Evolutionary conservation across 2,113 vertebrate species (phyloP).

Genomic region (Ciconia boyciana): DNA sequence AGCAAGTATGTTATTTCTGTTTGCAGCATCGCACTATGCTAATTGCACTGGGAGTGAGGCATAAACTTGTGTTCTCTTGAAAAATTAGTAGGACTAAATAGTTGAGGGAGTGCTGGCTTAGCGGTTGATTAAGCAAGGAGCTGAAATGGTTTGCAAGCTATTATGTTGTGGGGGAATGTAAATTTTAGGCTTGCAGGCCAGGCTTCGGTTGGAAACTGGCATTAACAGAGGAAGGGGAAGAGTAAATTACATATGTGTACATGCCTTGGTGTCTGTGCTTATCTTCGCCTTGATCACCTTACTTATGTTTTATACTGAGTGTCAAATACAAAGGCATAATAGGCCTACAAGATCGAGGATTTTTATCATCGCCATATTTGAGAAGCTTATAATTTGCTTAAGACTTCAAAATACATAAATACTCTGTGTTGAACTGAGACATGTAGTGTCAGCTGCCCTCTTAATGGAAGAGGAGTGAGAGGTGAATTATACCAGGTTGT

Average conservation of each 20-base stretch:
- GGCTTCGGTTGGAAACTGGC: background rate
- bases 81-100: background rate
- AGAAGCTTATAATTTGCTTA: background rate
- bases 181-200: background rate
- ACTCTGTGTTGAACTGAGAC: background rate
- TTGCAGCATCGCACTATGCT: background rate
- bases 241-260: background rate
- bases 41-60: background rate
- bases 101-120: conserved; percentile 22
- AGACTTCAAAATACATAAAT: background rate
- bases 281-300: background rate
- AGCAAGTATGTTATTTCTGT: background rate
- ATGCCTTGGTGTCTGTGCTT: background rate
- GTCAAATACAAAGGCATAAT: background rate
- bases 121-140: background rate
- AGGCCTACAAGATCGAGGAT: background rate
- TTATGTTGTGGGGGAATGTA: background rate
- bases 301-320: background rate
- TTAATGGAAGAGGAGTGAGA: background rate
- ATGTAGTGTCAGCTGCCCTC: background rate
- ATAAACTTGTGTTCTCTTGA: background rate
- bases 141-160: background rate
- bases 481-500: background rate
- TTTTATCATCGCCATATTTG: background rate
- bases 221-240: background rate